Base-by-base conservation (phyloP, 2,888 invertebrate genomes). In the Phyllotreta cruciferae region DNA sequence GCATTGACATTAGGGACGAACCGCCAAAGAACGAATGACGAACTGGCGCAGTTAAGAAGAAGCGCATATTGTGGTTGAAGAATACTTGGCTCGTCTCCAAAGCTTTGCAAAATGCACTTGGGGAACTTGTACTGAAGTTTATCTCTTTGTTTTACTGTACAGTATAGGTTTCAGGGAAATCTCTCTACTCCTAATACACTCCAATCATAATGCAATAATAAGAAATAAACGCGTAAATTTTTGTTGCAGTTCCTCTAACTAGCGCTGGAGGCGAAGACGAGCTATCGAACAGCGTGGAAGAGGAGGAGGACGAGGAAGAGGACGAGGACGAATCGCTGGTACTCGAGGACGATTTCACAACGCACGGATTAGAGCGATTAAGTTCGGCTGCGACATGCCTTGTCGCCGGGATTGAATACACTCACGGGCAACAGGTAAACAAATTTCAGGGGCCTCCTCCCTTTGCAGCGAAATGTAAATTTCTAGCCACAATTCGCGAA, bases 351-450 rank as follows among this genome's bases (percentile, higher is more conserved):
- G 80, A 79, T 69, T 79, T 78, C 56, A 79, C 82, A 34, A 80
- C 80, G 36, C 79, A 77, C 53, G 79, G 80, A 41, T 68, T 81
- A 62, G 81, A 80, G 62, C 74, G 80, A 62, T 71, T 81, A 42
- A 81, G 82, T 67, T 81, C 82, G 9, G 82, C 82, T 2, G 82
- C 82, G 1, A 82, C 82, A 2, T 82, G 82, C 70, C 72, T 82
- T 8, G 83, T 82, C 2, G 82, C 82, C 2, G 82, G 82, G 6
- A 78, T 82, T 2, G 81, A 82, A 68, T 83, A 82, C 71, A 82
- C 82, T 6, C 83, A 82, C 64, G 83, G 83, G 64, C 83, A 83
- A 75, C 83, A 83, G 81, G 83, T 82, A 73, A 70, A 24, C 24
- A 24, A 24, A 4, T 24, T 24, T 24, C 24, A n/a, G n/a, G n/a